Percentiles rank a stretch among this genome's conserved stretches.
These are phyloP conservation scores for Sminthopsis crassicaudata DNA, from an alignment of 2,113 vertebrate species.

Conservation along the genomic window DNA sequence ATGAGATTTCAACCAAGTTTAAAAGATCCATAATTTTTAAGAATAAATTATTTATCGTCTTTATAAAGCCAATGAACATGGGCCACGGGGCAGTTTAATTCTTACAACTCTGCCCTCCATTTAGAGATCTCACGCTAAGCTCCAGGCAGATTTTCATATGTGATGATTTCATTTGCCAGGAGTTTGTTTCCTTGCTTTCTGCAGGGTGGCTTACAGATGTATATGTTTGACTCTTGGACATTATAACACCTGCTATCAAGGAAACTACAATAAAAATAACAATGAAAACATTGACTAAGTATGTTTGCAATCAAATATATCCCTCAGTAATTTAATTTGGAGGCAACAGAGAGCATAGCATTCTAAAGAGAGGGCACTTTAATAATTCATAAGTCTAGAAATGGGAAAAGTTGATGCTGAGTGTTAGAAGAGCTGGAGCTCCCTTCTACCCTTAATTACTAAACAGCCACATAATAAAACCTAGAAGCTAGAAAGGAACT, in stretches of 20 bases:
- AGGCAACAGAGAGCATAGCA: slow-evolving; percentile 72
- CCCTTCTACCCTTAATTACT: neutral
- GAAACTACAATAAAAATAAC: slow-evolving; percentile 76
- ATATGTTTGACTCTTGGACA: slow-evolving; percentile 81
- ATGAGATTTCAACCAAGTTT: neutral
- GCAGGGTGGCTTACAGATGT: slow-evolving; percentile 75
- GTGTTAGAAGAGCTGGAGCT: neutral
- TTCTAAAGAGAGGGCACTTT: slow-evolving; percentile 72
- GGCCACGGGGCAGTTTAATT: neutral
- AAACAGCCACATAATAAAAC: neutral
- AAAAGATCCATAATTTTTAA: neutral
- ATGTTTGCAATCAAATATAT: slow-evolving; percentile 83
- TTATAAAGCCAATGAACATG: neutral
- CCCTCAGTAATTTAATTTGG: slow-evolving; percentile 80
- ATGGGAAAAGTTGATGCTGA: neutral
- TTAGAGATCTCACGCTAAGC: slow-evolving; percentile 30
- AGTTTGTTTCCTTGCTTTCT: slow-evolving; percentile 77
- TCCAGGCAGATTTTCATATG: slow-evolving; percentile 78
- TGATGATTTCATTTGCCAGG: slow-evolving; percentile 77
- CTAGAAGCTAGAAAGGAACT: neutral
- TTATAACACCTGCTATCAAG: slow-evolving; percentile 79
- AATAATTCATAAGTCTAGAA: slow-evolving; percentile 74
- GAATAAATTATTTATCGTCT: neutral
- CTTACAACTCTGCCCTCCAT: slow-evolving; percentile 71
- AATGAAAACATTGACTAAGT: slow-evolving; percentile 81